These are phyloP conservation scores for Heteronetta atricapilla DNA, from an alignment of 2,113 vertebrate species.

Conservation along the genomic window DNA sequence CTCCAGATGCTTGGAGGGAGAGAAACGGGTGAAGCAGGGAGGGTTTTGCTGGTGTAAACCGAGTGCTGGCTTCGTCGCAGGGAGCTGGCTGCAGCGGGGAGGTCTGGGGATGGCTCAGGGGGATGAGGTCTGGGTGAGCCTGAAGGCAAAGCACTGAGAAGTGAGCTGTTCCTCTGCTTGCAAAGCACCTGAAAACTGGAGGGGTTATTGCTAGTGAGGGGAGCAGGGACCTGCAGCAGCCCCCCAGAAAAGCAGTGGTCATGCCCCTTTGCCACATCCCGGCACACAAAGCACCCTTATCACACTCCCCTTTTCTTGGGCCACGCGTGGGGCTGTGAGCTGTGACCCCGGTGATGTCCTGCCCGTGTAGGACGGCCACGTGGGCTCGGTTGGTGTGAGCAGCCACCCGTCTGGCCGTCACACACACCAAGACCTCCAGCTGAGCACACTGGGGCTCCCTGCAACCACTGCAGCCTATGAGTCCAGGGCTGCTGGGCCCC, in stretches of 20 bases:
- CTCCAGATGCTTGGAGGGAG: background rate
- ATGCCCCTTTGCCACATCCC: background rate
- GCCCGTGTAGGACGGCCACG: too few species aligned
- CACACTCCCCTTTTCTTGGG: too few species aligned
- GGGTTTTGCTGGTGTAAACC: background rate
- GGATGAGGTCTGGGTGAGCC: background rate
- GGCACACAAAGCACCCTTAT: background rate
- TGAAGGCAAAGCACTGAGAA: background rate
- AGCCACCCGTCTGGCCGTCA: background rate
- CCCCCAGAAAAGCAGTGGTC: too few species aligned
- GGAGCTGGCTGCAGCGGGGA: rapidly evolving
- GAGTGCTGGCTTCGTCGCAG: background rate
- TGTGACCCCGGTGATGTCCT: too few species aligned
- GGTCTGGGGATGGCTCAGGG: rapidly evolving
- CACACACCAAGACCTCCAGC: background rate
- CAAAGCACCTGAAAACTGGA: background rate
- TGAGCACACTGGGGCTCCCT: rapidly evolving
- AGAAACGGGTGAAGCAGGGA: background rate
- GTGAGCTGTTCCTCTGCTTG: background rate
- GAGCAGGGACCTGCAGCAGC: background rate
- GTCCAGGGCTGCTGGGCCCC: background rate
- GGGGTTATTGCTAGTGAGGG: background rate
- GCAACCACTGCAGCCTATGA: too few species aligned
- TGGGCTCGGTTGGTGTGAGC: background rate
- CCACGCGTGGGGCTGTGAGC: too few species aligned